Evolutionary conservation across 2,113 vertebrate genomes (phyloP).

Genomic region (Apeltes quadracus): DNA sequence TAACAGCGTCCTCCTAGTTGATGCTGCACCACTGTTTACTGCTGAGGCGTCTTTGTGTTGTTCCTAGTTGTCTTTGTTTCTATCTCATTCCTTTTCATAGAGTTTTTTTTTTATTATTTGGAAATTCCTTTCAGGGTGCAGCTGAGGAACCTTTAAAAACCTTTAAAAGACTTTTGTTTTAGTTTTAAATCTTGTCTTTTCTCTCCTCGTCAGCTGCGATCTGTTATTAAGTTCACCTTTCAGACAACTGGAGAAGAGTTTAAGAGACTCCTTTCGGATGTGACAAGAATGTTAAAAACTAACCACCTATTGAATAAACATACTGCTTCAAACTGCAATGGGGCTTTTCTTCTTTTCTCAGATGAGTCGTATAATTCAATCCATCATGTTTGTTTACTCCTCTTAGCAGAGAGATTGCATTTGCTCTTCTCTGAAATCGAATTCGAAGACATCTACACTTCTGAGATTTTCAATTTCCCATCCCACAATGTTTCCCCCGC

Average conservation of each 20-base stretch:
- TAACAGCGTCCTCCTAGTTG: constrained; percentile 46
- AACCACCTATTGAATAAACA: constrained; percentile 70
- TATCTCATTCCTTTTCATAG: constrained; percentile 34
- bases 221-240: constrained; percentile 48
- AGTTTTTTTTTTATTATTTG: constrained; percentile 43
- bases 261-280: constrained; percentile 57
- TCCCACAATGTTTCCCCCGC: neutral
- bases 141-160: no score
- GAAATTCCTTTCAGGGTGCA: no score
- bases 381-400: constrained; percentile 58
- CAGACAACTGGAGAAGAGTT: constrained; percentile 53
- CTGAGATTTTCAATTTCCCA: neutral
- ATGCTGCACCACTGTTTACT: constrained; percentile 37
- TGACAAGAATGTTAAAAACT: constrained; percentile 73
- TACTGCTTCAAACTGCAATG: constrained; percentile 49
- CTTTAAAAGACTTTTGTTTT: constrained; percentile 13
- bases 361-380: constrained; percentile 31
- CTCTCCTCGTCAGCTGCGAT: constrained; percentile 48
- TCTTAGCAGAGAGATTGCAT: constrained; percentile 29
- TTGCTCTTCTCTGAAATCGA: constrained; percentile 28
- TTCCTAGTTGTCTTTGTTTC: constrained; percentile 36
- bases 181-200: constrained; percentile 16
- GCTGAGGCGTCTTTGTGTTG: constrained; percentile 32
- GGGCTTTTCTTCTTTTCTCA: neutral
- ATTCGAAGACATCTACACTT: constrained; percentile 16